Conservation (phyloP, 2,888 invertebrate genomes). For the Chelonus formosanus region DNA sequence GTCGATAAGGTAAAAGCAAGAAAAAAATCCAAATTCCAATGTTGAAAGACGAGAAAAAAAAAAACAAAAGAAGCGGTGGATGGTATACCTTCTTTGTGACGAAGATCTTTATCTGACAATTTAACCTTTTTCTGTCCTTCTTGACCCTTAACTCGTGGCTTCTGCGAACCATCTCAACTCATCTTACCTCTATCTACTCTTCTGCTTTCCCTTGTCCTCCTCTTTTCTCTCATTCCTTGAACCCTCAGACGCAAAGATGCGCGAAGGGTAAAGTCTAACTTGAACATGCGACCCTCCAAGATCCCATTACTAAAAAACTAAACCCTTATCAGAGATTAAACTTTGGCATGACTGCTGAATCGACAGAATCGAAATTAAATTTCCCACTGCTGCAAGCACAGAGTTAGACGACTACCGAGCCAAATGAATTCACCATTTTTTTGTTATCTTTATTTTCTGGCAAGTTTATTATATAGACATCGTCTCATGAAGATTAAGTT, state of each 20-base stretch:
- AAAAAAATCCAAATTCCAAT: slow-evolving; percentile 54
- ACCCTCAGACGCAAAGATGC: slow-evolving; percentile 27
- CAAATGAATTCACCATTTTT: slow-evolving; percentile 24
- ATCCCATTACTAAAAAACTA: slow-evolving; percentile 67
- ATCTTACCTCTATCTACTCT: slow-evolving; percentile 31
- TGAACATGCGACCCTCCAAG: slow-evolving; percentile 52
- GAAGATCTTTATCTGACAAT: slow-evolving; percentile 65
- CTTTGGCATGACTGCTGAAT: slow-evolving; percentile 69
- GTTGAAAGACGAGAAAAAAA: slow-evolving; percentile 21
- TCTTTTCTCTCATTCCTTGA: slow-evolving; percentile 33
- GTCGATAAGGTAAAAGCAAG: slow-evolving; percentile 51
- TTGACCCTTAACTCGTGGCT: slow-evolving; percentile 23
- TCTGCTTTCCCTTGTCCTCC: slow-evolving; percentile 30
- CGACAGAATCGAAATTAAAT: slow-evolving; percentile 70
- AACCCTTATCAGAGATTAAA: slow-evolving; percentile 68
- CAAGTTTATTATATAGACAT: too few species aligned
- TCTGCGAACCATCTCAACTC: slow-evolving; percentile 16
- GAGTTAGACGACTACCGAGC: background rate
- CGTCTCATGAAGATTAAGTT: too few species aligned
- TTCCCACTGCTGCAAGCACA: slow-evolving; percentile 57
- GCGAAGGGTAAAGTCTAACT: slow-evolving; percentile 28
- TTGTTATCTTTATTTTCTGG: too few species aligned
- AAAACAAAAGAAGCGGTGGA: slow-evolving; percentile 29
- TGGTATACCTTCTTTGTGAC: slow-evolving; percentile 60
- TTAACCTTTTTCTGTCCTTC: slow-evolving; percentile 58